phyloP scores from a whole-genome alignment of 2,797 vertebrate species.

The Orientallactaga sibirica region DNA sequence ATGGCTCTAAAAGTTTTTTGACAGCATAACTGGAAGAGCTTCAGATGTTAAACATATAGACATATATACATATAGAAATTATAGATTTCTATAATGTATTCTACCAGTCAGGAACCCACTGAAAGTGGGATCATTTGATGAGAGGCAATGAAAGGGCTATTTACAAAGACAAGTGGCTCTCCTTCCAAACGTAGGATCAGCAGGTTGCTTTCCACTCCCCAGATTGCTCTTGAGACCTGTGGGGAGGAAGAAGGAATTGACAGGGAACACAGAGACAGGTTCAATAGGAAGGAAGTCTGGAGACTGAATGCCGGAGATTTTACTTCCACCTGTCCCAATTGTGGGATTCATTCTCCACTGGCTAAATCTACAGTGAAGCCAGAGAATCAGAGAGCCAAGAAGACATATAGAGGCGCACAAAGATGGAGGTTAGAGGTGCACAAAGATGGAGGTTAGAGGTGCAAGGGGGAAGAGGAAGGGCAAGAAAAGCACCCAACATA shows the following conservation, averaged over 20 bases:
- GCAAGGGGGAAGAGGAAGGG: background rate
- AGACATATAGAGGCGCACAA: background rate
- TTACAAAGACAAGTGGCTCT: background rate
- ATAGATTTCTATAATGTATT: conserved; percentile 51
- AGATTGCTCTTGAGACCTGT: background rate
- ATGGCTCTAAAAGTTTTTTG: background rate
- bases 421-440: background rate
- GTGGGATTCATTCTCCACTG: background rate
- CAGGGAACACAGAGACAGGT: background rate
- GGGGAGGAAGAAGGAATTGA: background rate
- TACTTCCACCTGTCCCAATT: background rate
- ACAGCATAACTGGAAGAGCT: background rate
- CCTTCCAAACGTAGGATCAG: background rate
- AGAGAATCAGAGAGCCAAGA: background rate
- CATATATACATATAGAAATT: no score
- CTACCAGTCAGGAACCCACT: conserved; percentile 20
- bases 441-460: background rate
- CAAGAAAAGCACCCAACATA: background rate
- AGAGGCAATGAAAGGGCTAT: conserved; percentile 33
- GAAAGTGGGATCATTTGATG: conserved; percentile 45
- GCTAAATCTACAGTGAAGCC: background rate
- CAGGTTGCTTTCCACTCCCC: background rate
- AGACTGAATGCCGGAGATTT: background rate
- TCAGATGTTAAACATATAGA: conserved; percentile 64
- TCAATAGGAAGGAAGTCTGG: fast-evolving